Conservation (phyloP, 2,113 vertebrate species). For the Pyxicephalus adspersus region DNA sequence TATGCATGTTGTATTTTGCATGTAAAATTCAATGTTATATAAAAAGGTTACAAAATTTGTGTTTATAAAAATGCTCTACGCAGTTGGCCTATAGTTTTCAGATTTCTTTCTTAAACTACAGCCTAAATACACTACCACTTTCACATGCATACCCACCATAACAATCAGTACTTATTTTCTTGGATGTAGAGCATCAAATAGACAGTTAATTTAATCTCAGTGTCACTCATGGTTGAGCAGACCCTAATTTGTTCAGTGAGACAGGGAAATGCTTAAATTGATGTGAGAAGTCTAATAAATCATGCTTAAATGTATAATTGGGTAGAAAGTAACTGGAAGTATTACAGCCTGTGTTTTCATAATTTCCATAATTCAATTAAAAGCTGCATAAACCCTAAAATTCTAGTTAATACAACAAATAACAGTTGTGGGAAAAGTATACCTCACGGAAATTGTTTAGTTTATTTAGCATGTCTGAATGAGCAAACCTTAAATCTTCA, state of each 20-base stretch:
- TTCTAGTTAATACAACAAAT: not conserved
- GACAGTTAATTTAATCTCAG: conserved; percentile 15
- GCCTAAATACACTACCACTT: no score
- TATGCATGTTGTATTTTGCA: no score
- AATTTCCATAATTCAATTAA: not conserved
- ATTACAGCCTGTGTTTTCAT: not conserved
- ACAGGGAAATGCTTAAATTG: not conserved
- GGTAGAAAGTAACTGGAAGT: conserved; percentile 1
- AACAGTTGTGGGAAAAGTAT: not conserved
- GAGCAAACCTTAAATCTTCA: no score
- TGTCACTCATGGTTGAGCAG: conserved; percentile 22
- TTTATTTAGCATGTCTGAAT: no score
- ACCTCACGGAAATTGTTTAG: no score
- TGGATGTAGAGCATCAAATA: conserved; percentile 35
- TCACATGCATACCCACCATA: not conserved
- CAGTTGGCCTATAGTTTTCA: no score
- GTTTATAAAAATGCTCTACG: no score
- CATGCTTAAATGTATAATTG: conserved; percentile 3
- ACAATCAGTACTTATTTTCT: not conserved
- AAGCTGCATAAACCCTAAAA: not conserved
- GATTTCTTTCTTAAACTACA: no score
- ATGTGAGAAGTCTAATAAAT: conserved; percentile 32
- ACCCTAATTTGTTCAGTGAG: not conserved
- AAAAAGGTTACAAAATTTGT: no score
- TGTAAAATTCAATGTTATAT: no score